Base-by-base conservation (phyloP, 1,140 invertebrate genomes). In the Archivesica marissinica region DNA sequence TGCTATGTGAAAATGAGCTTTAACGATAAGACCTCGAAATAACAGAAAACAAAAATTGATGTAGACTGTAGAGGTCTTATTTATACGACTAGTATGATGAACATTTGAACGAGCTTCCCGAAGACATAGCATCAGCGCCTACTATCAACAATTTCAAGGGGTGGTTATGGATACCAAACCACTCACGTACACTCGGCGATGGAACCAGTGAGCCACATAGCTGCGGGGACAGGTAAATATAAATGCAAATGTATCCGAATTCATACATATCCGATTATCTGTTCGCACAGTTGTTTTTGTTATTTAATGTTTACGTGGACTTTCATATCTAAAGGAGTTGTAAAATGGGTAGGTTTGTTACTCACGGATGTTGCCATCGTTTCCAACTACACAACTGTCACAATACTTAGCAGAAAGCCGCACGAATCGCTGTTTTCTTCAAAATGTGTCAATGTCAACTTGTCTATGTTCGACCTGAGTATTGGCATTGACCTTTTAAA, bases 401-500 rank as follows among this genome's bases (percentile, higher is more conserved):
- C 54, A 59, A 59, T 52, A 7, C 17, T 4, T 59, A 11, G 3
- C 23, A 15, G n/a, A 59, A 4, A 59, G 33, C 7, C 54, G 13
- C 17, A 9, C 23, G 2, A 54, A 30, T 30, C 13, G 56, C 6
- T 28, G 56, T 59, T 28, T 28, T 3, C 56, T 28, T 13, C 33
- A 64, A 64, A 64, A 64, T 64, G 13, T 35, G 59, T 64, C 59
- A 64, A 64, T 64, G 59, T 64, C 59, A 64, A 64, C 28, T 64
- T 59, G 54, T 64, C 38, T 64, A 64, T 33, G 59, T 64, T 9
- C 33, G 38, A 64, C 59, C 30, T 33, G 33, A 35, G 59, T 30
- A 28, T 64, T 25, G 59, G n/a, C 59, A 30, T 64, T 35, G 59
- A 64, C 59, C 30, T 64, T 17, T 1, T n/a, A 6, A 52, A 52